Evolutionary conservation across 1,140 invertebrate genomes (phyloP).

Genomic region (Tetramorium alpestre): DNA sequence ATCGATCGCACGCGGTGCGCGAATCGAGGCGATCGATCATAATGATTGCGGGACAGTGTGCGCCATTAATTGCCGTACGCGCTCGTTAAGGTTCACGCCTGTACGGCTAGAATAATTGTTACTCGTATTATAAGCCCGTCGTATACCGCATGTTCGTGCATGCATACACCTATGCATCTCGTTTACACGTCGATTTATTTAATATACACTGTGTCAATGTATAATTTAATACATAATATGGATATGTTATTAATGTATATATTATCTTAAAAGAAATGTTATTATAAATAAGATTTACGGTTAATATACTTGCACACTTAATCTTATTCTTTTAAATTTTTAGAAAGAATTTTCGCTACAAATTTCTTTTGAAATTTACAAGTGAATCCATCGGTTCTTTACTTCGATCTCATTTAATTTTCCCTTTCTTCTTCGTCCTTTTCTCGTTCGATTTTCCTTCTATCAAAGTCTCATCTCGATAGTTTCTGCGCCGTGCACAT

Average conservation of each 20-base stretch:
- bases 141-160: not conserved
- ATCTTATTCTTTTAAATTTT: not conserved
- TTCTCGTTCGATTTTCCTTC: slow-evolving; percentile 50
- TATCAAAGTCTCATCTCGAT: slow-evolving; percentile 50
- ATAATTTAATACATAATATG: not conserved
- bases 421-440: slow-evolving; percentile 17
- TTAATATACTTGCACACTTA: not conserved
- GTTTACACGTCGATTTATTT: not conserved
- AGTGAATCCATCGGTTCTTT: slow-evolving; percentile 36
- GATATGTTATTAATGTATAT: not conserved
- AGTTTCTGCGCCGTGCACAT: slow-evolving; percentile 17
- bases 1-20: not conserved
- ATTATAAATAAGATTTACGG: not conserved
- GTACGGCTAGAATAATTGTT: slow-evolving; percentile 37
- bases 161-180: not conserved
- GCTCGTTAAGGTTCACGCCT: slow-evolving; percentile 46
- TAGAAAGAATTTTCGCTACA: not conserved
- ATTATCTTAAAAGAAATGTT: not conserved
- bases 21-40: slow-evolving; percentile 29
- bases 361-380: slow-evolving; percentile 28
- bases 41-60: not conserved
- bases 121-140: slow-evolving; percentile 14
- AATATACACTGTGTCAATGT: not conserved
- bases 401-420: slow-evolving; percentile 53
- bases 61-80: slow-evolving; percentile 29